phyloP scores from a whole-genome alignment of 2,888 invertebrate genomes.

The Folsomia manolachei region DNA sequence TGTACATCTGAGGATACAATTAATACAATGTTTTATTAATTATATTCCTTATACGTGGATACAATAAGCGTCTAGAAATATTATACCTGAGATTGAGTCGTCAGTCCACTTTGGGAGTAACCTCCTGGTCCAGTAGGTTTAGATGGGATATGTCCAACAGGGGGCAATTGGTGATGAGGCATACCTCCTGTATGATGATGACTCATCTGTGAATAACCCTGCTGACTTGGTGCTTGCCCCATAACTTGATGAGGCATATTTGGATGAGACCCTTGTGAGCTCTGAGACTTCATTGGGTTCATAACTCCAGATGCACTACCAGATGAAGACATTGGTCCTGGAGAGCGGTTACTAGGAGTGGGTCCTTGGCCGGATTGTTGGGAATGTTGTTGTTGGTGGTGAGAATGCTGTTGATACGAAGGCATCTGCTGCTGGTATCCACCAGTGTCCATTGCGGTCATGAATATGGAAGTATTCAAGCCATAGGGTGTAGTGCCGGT shows the following conservation, averaged over 20 bases:
- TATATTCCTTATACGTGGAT: background rate
- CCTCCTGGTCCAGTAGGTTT: constrained; percentile 27
- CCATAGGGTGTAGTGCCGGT: constrained; percentile 31
- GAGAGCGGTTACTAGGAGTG: constrained; percentile 39
- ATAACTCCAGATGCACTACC: constrained; percentile 33
- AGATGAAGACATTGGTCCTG: constrained; percentile 42
- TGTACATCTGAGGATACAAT: constrained; percentile 35
- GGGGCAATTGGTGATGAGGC: constrained; percentile 38
- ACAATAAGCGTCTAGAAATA: no score
- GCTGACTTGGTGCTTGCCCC: constrained; percentile 29
- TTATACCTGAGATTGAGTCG: constrained; percentile 34
- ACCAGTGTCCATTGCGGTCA: constrained; percentile 25
- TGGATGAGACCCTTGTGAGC: constrained; percentile 32
- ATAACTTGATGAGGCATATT: constrained; percentile 38
- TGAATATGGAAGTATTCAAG: constrained; percentile 20
- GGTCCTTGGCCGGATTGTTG: constrained; percentile 31
- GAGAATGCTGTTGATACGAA: constrained; percentile 20
- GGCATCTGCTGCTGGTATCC: constrained; percentile 30
- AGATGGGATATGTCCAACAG: constrained; percentile 40
- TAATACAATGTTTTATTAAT: background rate
- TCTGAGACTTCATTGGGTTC: constrained; percentile 36
- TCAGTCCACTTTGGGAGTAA: constrained; percentile 41
- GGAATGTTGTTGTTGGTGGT: constrained; percentile 28
- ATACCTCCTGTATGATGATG: constrained; percentile 39
- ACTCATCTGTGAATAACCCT: constrained; percentile 43